Evolutionary conservation across 2,888 invertebrate species (phyloP), one percentile per base, ranked within the genome.

Genomic region (Mayetiola destructor): DNA sequence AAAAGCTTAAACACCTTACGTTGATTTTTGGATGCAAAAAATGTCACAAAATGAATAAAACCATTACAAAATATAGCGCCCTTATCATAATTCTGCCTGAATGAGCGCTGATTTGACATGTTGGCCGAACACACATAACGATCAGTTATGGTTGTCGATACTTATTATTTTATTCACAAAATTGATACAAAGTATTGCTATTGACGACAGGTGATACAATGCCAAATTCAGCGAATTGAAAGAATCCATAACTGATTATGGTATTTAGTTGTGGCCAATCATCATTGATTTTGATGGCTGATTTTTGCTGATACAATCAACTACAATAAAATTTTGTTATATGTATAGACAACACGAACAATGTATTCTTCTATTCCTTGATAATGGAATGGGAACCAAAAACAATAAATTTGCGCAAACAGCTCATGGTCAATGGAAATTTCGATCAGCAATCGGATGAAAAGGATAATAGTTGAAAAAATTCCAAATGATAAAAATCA

Each of bases 51-150:
- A 48, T 48, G n/a, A 53, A 32, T 20, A 52, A 52, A 32, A 18
- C 53, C 53, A 53, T 53, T 53, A 53, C 32, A n/a, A n/a, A n/a
- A n/a, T 32, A 20, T 53, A 32, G 29, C 53, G 30, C 57, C 57
- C 57, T 57, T 57, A 57, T 57, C 57, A 57, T 30, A 27, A 48
- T 57, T 57, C 57, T 57, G 57, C 57, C 57, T 57, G 57, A 57
- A 36, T 53, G 57, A n/a, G n/a, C 52, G 27, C 53, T 53, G 57
- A 57, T 32, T 57, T 52, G 56, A 48, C 40, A 40, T 56, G 56
- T 20, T 36, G 36, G 52, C 32, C 57, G 30, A 53, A 20, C 29
- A 53, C n/a, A n/a, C n/a, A n/a, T n/a, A n/a, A n/a, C n/a, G n/a
- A n/a, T n/a, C n/a, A n/a, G n/a, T n/a, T n/a, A n/a, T n/a, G n/a